Conservation (phyloP, 1,140 invertebrate species). For the Gonioctena quinquepunctata region DNA sequence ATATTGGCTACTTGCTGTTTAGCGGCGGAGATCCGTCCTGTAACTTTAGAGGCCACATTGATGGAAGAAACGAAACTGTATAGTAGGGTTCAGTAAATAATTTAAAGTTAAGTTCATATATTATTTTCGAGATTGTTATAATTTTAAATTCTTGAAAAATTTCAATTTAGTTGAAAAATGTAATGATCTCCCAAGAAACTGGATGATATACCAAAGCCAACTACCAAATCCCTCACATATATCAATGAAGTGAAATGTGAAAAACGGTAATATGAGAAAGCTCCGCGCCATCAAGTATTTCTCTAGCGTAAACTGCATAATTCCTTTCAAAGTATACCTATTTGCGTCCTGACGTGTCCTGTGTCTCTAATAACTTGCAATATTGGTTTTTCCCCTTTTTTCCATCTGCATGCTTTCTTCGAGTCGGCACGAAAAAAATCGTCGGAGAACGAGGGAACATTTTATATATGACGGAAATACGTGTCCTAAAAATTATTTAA, state of each 20-base stretch:
- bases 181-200: too few species aligned
- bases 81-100: too few species aligned
- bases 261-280: neutral
- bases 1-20: too few species aligned
- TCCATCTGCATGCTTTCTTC: neutral
- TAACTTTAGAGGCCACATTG: too few species aligned
- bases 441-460: neutral
- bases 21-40: too few species aligned
- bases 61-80: too few species aligned
- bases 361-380: neutral
- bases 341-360: conserved; percentile 2
- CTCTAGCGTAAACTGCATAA: neutral
- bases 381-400: neutral
- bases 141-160: too few species aligned
- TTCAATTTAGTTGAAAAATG: too few species aligned
- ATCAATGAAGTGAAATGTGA: neutral
- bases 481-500: neutral
- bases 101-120: too few species aligned
- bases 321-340: conserved; percentile 3
- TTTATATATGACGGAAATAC: neutral
- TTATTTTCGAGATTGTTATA: too few species aligned
- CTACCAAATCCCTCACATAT: too few species aligned
- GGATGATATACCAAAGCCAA: too few species aligned
- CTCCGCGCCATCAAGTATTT: neutral
- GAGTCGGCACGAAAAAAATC: neutral